Conservation (phyloP, 1,140 invertebrate genomes). For the Drosophila willistoni region DNA sequence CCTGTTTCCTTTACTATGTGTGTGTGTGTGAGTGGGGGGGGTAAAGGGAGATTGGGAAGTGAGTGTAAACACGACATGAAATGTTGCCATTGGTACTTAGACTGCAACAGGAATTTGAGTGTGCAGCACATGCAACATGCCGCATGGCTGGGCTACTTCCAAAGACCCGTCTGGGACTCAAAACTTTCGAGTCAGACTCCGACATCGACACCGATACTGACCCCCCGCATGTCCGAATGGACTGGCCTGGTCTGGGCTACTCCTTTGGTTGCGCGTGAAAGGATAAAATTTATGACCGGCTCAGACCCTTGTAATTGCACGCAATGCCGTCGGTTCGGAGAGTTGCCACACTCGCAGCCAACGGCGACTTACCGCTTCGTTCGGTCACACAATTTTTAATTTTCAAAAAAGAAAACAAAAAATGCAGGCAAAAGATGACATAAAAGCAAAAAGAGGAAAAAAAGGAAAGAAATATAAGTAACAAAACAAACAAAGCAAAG, state of each 20-base stretch:
- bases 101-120: conserved; percentile 58
- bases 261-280: conserved; percentile 59
- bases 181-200: conserved; percentile 24
- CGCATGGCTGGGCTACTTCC: conserved; percentile 33
- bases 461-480: conserved; percentile 17
- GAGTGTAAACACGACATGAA: conserved; percentile 81
- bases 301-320: conserved; percentile 70
- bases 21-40: not conserved
- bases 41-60: conserved; percentile 53
- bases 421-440: conserved; percentile 21
- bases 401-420: conserved; percentile 62
- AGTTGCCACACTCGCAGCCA: conserved; percentile 2
- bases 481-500: conserved; percentile 56
- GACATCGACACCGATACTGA: conserved; percentile 15
- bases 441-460: conserved; percentile 30
- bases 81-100: conserved; percentile 64
- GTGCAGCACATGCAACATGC: conserved; percentile 47
- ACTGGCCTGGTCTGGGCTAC: conserved; percentile 38
- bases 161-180: conserved; percentile 21
- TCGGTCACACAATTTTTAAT: conserved; percentile 69
- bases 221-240: conserved; percentile 14
- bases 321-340: conserved; percentile 53
- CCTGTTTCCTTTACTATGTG: conserved; percentile 35
- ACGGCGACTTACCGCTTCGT: conserved; percentile 37
- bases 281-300: conserved; percentile 69